Percentiles rank a stretch among this genome's conserved stretches.
Evolutionary conservation across 2,797 vertebrate species (phyloP).

Genomic region (Chrysocyon brachyurus): DNA sequence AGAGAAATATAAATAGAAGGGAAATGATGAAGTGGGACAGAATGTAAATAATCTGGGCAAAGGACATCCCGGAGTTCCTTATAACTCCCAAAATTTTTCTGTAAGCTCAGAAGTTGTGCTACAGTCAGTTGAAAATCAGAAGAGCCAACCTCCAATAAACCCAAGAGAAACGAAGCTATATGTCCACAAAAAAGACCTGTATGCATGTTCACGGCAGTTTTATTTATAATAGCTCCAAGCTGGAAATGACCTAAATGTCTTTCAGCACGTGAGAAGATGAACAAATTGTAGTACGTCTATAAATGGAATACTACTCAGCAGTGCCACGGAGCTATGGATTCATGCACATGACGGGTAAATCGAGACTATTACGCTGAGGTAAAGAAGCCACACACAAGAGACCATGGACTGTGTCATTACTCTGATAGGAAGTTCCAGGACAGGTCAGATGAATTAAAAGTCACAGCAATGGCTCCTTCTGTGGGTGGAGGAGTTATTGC

Average conservation of each 20-base stretch:
- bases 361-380: accelerated
- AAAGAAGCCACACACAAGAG: background rate
- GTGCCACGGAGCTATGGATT: background rate
- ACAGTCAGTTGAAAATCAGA: background rate
- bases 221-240: background rate
- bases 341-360: accelerated
- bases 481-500: background rate
- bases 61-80: background rate
- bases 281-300: no score
- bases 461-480: background rate
- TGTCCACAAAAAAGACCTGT: background rate
- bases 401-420: accelerated
- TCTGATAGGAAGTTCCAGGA: accelerated
- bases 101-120: background rate
- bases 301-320: background rate
- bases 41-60: background rate
- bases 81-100: background rate
- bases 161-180: background rate
- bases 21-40: background rate
- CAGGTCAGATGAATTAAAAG: background rate
- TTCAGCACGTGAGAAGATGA: background rate
- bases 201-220: background rate
- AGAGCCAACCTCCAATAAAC: background rate
- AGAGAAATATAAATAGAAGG: background rate
- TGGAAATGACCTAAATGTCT: background rate